phyloP scores from a whole-genome alignment of 2,797 vertebrate species.

The Neostethus bicornis region DNA sequence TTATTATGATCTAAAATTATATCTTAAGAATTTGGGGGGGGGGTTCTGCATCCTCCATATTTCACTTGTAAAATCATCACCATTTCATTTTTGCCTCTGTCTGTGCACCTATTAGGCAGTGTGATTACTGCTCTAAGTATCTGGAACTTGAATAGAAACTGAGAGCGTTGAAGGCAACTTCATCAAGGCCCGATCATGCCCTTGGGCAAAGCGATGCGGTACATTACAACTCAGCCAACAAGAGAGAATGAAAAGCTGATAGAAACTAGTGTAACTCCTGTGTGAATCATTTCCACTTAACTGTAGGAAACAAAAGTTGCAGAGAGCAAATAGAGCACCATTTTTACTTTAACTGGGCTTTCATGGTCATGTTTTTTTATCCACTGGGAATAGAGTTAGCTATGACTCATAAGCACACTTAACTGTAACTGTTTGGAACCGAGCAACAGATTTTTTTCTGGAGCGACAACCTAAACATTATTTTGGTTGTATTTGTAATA shows the following conservation, averaged over 20 bases:
- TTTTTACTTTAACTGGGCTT: conserved; percentile 53
- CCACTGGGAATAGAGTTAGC: conserved; percentile 9
- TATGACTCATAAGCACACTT: conserved; percentile 40
- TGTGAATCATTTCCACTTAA: conserved; percentile 56
- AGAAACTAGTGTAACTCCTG: conserved; percentile 63
- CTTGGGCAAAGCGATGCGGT: conserved; percentile 56
- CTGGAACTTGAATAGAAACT: conserved; percentile 39
- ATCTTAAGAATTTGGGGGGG: background rate
- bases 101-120: conserved; percentile 10
- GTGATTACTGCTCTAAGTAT: conserved; percentile 36
- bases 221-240: conserved; percentile 51
- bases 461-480: background rate
- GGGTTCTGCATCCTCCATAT: background rate
- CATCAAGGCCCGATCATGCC: conserved; percentile 55
- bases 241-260: conserved; percentile 50
- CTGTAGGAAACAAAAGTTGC: conserved; percentile 53
- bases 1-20: background rate
- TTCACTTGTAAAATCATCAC: background rate
- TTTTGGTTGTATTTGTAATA: background rate
- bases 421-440: conserved; percentile 7
- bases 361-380: conserved; percentile 21
- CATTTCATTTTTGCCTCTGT: conserved; percentile 3
- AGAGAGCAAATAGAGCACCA: conserved; percentile 48
- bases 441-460: background rate
- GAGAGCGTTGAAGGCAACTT: conserved; percentile 42